These are phyloP conservation scores for Rutpela maculata DNA, from an alignment of 2,888 invertebrate species.

Conservation along the genomic window DNA sequence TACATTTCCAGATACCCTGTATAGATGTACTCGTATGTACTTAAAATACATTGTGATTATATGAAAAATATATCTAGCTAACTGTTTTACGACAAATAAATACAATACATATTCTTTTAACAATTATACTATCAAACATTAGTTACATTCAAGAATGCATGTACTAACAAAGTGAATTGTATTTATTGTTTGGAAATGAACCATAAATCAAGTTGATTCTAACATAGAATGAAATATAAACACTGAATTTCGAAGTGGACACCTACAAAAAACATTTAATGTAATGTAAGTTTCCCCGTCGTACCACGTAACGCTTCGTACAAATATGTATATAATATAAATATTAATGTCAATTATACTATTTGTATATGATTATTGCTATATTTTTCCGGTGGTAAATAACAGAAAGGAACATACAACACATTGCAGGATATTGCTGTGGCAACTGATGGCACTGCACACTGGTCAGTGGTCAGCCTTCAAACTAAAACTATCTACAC, in stretches of 20 bases:
- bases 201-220: neutral
- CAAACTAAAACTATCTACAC: slow-evolving; percentile 51
- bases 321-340: slow-evolving; percentile 62
- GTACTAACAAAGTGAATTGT: too few relatives aligned
- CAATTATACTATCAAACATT: too few relatives aligned
- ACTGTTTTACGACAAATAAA: too few relatives aligned
- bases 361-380: slow-evolving; percentile 73
- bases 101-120: too few relatives aligned
- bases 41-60: too few relatives aligned
- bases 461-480: slow-evolving; percentile 65
- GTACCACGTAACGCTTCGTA: slow-evolving; percentile 54
- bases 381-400: slow-evolving; percentile 72
- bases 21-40: too few relatives aligned
- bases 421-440: slow-evolving; percentile 67
- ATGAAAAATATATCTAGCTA: too few relatives aligned
- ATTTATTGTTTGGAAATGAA: too few relatives aligned
- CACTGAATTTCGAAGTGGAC: slow-evolving; percentile 26
- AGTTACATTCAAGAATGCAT: too few relatives aligned
- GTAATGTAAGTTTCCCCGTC: slow-evolving; percentile 53
- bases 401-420: slow-evolving; percentile 70
- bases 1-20: too few relatives aligned
- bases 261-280: slow-evolving; percentile 48
- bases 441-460: slow-evolving; percentile 64
- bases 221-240: neutral
- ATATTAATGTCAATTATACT: slow-evolving; percentile 64